Conservation (phyloP, 2,113 vertebrate genomes). For the Mystacornis crossleyi region DNA sequence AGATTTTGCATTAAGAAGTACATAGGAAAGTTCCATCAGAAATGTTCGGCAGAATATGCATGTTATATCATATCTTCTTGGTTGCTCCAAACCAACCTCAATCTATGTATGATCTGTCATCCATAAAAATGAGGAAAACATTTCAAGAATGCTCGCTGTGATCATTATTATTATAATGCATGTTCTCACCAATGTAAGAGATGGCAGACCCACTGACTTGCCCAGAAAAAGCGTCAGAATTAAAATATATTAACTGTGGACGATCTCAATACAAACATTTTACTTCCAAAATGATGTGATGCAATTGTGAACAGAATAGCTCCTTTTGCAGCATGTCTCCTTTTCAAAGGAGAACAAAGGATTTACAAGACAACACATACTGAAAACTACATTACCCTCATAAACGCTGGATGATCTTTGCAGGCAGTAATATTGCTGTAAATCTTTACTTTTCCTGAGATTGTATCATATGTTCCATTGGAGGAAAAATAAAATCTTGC, state of each 20-base stretch:
- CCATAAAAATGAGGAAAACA: neutral
- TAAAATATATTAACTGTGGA: neutral
- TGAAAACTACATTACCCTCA: slow-evolving; percentile 82
- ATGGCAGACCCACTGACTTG: neutral
- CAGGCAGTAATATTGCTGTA: slow-evolving; percentile 71
- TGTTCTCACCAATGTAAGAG: neutral
- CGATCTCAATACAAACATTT: neutral
- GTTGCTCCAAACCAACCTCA: neutral
- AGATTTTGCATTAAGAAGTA: neutral
- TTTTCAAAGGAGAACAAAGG: neutral
- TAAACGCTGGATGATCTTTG: slow-evolving; percentile 80
- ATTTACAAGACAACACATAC: neutral
- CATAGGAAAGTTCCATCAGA: neutral
- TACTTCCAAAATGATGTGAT: neutral
- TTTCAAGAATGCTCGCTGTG: neutral
- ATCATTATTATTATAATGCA: neutral
- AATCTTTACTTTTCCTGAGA: slow-evolving; percentile 74
- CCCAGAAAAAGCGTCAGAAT: neutral
- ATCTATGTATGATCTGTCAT: neutral
- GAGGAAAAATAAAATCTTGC: slow-evolving; percentile 90
- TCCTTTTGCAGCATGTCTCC: neutral
- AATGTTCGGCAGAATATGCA: neutral
- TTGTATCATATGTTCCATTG: slow-evolving; percentile 85
- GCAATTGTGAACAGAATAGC: neutral
- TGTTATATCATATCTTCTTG: neutral